A percentile compares a stretch with the other conserved stretches of the same genome.
These are phyloP conservation scores for Bos indicus DNA, from an alignment of 2,113 vertebrate species.

Conservation along the genomic window DNA sequence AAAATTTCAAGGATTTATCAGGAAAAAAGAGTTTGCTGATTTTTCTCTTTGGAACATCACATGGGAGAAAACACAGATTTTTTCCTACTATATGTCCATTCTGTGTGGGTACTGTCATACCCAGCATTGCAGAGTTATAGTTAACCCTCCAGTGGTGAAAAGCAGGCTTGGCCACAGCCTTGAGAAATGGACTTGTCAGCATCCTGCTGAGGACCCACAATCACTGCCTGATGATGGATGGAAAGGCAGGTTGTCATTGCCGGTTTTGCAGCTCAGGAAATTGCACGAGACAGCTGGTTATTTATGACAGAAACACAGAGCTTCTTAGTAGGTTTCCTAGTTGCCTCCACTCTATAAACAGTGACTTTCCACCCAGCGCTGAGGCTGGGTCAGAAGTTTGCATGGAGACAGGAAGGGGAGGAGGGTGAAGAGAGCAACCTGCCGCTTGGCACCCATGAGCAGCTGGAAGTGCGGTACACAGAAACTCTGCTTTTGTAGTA, in stretches of 20 bases:
- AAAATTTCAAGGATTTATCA: constrained; percentile 77
- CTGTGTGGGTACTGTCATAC: not conserved
- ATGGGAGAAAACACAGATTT: not conserved
- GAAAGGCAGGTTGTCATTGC: not conserved
- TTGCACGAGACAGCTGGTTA: not conserved
- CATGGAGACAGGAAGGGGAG: not conserved
- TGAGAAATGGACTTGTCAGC: constrained; percentile 40
- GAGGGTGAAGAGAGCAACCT: not conserved
- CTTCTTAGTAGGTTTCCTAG: not conserved
- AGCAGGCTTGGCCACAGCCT: not conserved
- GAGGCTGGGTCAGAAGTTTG: not conserved
- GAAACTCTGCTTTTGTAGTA: not conserved
- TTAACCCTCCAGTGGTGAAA: not conserved
- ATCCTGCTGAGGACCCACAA: constrained; percentile 25
- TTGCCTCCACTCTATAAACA: not conserved
- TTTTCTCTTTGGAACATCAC: constrained; percentile 41
- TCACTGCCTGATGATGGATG: not conserved
- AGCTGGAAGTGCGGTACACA: not conserved
- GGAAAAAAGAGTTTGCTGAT: constrained; percentile 58
- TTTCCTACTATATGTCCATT: not conserved
- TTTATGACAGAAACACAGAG: not conserved
- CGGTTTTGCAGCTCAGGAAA: constrained; percentile 16
- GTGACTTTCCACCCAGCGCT: not conserved
- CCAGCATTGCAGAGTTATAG: not conserved
- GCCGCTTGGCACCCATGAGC: not conserved